These are phyloP conservation scores for Drosophila niveifrons DNA, from an alignment of 2,888 invertebrate species.

Conservation along the genomic window DNA sequence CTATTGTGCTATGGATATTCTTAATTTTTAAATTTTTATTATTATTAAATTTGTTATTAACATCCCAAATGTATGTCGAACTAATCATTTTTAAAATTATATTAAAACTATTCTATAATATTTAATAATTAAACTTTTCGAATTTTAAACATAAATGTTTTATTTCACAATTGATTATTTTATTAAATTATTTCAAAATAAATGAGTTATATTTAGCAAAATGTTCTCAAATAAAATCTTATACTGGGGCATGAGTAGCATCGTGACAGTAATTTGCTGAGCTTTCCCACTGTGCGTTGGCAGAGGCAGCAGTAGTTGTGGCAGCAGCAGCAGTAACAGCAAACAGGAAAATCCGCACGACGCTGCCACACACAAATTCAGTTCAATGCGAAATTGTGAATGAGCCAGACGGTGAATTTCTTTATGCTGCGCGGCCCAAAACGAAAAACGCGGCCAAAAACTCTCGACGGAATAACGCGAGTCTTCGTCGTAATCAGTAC, in stretches of 20 bases:
- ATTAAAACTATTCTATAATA: too few relatives aligned
- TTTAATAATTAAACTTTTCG: too few relatives aligned
- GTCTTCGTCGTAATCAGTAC: constrained; percentile 49
- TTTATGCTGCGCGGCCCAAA: constrained; percentile 43
- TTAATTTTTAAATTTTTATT: too few relatives aligned
- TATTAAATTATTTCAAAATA: not conserved
- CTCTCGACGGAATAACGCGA: constrained; percentile 33
- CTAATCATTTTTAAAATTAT: too few relatives aligned
- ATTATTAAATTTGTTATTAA: too few relatives aligned
- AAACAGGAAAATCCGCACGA: constrained; percentile 81
- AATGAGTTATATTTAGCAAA: not conserved
- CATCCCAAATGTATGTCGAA: too few relatives aligned
- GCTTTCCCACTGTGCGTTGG: constrained; percentile 42
- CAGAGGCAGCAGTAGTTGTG: constrained; percentile 36
- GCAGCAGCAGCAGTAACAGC: constrained; percentile 46
- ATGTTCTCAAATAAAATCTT: not conserved
- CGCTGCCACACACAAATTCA: constrained; percentile 73
- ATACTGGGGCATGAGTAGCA: too few relatives aligned
- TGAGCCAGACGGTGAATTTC: constrained; percentile 71
- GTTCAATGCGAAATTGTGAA: constrained; percentile 79
- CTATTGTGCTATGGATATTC: too few relatives aligned
- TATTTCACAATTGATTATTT: too few relatives aligned
- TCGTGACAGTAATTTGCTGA: not conserved
- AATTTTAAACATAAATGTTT: too few relatives aligned
- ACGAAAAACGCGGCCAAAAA: constrained; percentile 28